Evolutionary conservation across 2,888 invertebrate genomes (phyloP).

Genomic region (Tipula confusa): DNA sequence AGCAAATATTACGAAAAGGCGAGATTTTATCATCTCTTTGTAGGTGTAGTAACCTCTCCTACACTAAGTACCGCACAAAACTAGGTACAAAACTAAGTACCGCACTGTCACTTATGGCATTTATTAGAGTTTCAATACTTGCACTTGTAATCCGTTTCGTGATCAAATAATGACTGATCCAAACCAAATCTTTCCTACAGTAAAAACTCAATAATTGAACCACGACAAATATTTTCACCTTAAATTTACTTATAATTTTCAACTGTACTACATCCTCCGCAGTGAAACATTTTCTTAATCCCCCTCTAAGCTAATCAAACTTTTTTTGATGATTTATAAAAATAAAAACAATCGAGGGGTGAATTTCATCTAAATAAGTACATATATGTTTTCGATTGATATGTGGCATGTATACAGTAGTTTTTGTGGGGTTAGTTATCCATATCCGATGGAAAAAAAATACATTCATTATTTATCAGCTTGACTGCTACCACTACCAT

Average conservation of each 20-base stretch:
- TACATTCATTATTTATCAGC: constrained; percentile 20
- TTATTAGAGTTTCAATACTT: no score
- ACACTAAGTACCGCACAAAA: no score
- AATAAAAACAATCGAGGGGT: background rate
- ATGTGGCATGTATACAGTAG: background rate
- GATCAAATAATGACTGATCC: no score
- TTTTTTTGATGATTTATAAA: background rate
- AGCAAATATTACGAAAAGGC: no score
- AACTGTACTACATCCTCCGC: background rate
- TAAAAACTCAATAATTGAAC: no score
- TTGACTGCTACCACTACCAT: background rate
- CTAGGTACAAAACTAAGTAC: no score
- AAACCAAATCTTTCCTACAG: no score
- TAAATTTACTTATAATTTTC: background rate
- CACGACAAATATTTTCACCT: background rate
- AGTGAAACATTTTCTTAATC: background rate
- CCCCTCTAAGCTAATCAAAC: background rate
- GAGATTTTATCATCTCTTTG: no score
- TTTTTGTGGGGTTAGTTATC: background rate
- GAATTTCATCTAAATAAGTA: background rate
- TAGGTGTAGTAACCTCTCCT: no score
- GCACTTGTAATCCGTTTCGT: no score
- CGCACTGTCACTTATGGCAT: no score
- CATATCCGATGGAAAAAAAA: background rate
- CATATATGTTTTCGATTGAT: background rate